phyloP scores from a whole-genome alignment of 1,140 invertebrate species.

The Saccostrea glomerata region DNA sequence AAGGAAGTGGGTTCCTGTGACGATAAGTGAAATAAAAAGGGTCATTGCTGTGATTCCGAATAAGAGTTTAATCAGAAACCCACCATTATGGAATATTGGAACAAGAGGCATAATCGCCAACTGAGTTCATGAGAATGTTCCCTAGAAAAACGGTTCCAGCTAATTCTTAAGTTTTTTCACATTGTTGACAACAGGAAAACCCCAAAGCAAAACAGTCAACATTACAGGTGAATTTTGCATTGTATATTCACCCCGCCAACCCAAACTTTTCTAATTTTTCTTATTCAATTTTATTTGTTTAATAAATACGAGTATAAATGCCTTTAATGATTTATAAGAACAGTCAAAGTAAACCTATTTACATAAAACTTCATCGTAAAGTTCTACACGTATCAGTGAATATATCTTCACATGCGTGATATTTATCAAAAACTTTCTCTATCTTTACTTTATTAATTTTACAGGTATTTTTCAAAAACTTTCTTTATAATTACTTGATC shows the following conservation, averaged over 20 bases:
- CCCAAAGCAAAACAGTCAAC: background rate
- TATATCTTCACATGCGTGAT: too few species aligned
- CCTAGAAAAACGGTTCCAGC: slow-evolving; percentile 14
- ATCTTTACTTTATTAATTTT: too few species aligned
- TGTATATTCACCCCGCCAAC: background rate
- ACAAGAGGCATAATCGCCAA: background rate
- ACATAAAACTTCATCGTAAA: too few species aligned
- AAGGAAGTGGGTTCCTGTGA: background rate
- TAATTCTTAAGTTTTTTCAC: slow-evolving; percentile 26
- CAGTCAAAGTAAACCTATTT: too few species aligned
- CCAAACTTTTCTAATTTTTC: too few species aligned
- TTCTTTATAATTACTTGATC: too few species aligned
- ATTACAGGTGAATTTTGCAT: background rate
- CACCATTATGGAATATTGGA: background rate
- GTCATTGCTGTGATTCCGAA: background rate
- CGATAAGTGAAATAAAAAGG: background rate
- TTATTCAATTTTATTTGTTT: too few species aligned
- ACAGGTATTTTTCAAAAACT: too few species aligned
- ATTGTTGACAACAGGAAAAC: slow-evolving; percentile 22
- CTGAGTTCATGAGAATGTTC: slow-evolving; percentile 20
- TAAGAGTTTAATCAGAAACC: background rate
- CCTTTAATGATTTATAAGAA: too few species aligned
- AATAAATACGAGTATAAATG: too few species aligned
- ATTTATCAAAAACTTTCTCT: too few species aligned
- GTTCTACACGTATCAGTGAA: too few species aligned